Evolutionary conservation across 2,888 invertebrate species (phyloP).

Genomic region (Dioctria rufipes): DNA sequence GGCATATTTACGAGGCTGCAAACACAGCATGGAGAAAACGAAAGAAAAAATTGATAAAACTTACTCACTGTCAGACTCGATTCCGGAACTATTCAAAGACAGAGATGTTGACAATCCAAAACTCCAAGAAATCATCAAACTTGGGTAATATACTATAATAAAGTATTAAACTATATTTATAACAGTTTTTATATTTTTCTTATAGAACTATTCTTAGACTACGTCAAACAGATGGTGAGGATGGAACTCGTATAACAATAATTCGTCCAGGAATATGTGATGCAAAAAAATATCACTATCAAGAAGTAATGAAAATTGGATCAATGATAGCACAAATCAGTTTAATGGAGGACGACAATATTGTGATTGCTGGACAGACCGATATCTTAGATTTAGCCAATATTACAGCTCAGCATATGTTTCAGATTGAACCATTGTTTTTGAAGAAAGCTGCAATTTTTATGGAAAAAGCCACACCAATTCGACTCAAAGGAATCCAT

Average conservation of each 20-base stretch:
- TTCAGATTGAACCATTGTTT: conserved; percentile 75
- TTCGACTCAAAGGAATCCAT: conserved; percentile 75
- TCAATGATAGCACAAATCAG: conserved; percentile 75
- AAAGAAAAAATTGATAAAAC: conserved; percentile 75
- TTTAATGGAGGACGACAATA: conserved; percentile 77
- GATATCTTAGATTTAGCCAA: conserved; percentile 75
- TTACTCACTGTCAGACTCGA: conserved; percentile 74
- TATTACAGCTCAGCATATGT: conserved; percentile 73
- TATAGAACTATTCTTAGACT: conserved; percentile 63
- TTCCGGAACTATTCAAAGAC: conserved; percentile 74
- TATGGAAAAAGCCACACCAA: conserved; percentile 76
- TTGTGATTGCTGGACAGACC: conserved; percentile 72
- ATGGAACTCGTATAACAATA: conserved; percentile 73
- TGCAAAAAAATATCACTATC: conserved; percentile 71
- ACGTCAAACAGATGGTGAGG: conserved; percentile 60
- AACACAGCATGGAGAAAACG: conserved; percentile 73
- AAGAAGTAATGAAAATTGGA: conserved; percentile 73
- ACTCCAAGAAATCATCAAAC: conserved; percentile 63
- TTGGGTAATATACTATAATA: conserved; percentile 63
- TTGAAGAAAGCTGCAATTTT: conserved; percentile 75
- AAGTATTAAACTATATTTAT: neutral
- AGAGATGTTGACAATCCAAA: conserved; percentile 66
- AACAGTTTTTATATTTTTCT: neutral
- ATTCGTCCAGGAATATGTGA: conserved; percentile 73
- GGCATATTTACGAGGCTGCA: conserved; percentile 73